Evolutionary conservation across 2,888 invertebrate species (phyloP).

Genomic region (Pristionchus exspectatus): DNA sequence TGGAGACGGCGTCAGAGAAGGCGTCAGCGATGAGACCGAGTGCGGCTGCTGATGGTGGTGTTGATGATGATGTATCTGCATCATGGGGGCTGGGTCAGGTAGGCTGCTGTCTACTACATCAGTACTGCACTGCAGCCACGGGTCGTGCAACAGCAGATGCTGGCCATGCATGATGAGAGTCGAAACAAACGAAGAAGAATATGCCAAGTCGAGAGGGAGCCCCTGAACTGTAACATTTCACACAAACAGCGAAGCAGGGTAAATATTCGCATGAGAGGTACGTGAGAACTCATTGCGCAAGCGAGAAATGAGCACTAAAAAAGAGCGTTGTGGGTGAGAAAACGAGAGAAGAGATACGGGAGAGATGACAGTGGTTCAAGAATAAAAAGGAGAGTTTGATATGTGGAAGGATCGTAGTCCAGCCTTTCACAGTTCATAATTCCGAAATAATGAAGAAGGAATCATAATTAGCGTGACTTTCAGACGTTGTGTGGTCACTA

Average conservation of each 20-base stretch:
- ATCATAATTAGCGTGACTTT: not conserved
- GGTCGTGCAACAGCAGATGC: not conserved
- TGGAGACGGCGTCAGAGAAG: conserved; percentile 10
- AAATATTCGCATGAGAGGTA: conserved; percentile 26
- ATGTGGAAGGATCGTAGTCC: not conserved
- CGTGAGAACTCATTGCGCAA: conserved; percentile 24
- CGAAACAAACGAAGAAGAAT: not conserved
- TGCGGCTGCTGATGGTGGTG: conserved; percentile 12
- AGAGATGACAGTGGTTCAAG: not conserved
- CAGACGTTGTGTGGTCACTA: not conserved
- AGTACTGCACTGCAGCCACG: not conserved
- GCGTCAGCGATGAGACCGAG: conserved; percentile 19
- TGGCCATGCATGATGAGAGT: not conserved
- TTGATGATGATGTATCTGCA: not conserved
- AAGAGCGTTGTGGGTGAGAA: conserved; percentile 1
- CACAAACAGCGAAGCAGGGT: not conserved
- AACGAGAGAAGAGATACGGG: not conserved
- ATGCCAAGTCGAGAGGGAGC: not conserved
- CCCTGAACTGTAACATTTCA: not conserved
- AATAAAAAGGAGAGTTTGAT: not conserved
- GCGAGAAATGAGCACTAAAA: not conserved
- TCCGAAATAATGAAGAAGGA: not conserved
- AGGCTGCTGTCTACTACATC: not conserved
- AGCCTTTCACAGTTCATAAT: not conserved
- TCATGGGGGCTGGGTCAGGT: not conserved